phyloP scores from a whole-genome alignment of 64 coral and sea anemone species.

The Astreopora myriophthalma region DNA sequence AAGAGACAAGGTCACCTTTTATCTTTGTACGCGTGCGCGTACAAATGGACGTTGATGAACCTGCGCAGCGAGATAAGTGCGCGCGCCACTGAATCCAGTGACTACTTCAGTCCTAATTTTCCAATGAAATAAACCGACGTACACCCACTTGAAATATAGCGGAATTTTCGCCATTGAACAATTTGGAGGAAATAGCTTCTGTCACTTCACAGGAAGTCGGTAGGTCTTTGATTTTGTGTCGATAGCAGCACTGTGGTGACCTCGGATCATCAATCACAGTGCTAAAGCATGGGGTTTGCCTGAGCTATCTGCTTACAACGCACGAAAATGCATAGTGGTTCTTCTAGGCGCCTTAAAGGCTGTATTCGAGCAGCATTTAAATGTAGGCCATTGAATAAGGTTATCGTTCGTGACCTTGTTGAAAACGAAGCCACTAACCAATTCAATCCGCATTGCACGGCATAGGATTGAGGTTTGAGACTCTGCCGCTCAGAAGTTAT shows the following conservation, averaged over 20 bases:
- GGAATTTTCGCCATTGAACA: constrained; percentile 20
- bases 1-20: constrained; percentile 6
- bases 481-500: no score
- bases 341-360: background rate
- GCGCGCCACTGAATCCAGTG: background rate
- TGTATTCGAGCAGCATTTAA: background rate
- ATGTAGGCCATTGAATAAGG: constrained; percentile 15
- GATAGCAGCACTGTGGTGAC: background rate
- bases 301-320: background rate
- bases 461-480: background rate
- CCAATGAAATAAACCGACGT: background rate
- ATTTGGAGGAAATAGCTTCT: constrained; percentile 37
- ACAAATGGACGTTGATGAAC: background rate
- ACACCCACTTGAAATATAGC: background rate
- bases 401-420: constrained; percentile 11
- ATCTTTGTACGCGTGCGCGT: background rate
- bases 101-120: background rate
- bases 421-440: background rate
- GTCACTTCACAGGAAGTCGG: constrained; percentile 51
- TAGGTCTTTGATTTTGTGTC: background rate
- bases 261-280: background rate
- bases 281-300: background rate
- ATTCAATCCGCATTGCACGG: background rate
- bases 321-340: background rate
- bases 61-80: no score